A percentile compares a stretch with the other conserved stretches of the same genome.
These are phyloP conservation scores for Oeneis ivallda DNA, from an alignment of 2,888 invertebrate species.

Conservation along the genomic window DNA sequence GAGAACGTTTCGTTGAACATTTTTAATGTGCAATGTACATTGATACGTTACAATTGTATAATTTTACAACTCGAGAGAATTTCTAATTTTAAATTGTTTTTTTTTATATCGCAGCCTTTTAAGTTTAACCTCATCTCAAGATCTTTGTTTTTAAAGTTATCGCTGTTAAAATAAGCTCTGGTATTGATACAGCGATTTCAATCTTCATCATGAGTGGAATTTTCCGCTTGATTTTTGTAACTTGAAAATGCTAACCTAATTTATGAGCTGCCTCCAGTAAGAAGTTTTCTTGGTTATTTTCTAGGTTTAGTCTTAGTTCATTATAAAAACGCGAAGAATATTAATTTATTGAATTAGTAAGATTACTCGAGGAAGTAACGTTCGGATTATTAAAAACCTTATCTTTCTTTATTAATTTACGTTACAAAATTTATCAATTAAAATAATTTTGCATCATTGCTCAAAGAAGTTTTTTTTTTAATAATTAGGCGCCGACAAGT, in stretches of 20 bases:
- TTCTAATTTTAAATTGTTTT: no score
- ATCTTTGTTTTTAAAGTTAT: conserved; percentile 8
- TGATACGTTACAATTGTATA: no score
- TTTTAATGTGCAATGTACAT: no score
- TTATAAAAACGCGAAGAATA: conserved; percentile 7
- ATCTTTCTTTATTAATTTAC: neutral
- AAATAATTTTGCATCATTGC: neutral
- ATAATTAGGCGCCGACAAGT: neutral
- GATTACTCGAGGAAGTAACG: neutral
- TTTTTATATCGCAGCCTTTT: neutral
- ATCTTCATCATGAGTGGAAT: conserved; percentile 31
- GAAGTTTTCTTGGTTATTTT: conserved; percentile 34
- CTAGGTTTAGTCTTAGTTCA: conserved; percentile 29
- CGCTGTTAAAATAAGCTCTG: conserved; percentile 23
- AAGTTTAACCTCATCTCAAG: neutral
- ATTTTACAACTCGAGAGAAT: no score
- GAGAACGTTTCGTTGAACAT: no score
- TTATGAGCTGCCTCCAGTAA: conserved; percentile 28
- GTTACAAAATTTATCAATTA: neutral
- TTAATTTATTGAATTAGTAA: conserved; percentile 25
- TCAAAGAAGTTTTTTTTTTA: neutral
- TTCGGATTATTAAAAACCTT: neutral
- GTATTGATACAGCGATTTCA: conserved; percentile 31
- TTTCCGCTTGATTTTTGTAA: conserved; percentile 37
- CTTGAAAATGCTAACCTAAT: conserved; percentile 39